These are phyloP conservation scores for Dendrocopos noguchii DNA, from an alignment of 2,113 vertebrate genomes.

Conservation along the genomic window DNA sequence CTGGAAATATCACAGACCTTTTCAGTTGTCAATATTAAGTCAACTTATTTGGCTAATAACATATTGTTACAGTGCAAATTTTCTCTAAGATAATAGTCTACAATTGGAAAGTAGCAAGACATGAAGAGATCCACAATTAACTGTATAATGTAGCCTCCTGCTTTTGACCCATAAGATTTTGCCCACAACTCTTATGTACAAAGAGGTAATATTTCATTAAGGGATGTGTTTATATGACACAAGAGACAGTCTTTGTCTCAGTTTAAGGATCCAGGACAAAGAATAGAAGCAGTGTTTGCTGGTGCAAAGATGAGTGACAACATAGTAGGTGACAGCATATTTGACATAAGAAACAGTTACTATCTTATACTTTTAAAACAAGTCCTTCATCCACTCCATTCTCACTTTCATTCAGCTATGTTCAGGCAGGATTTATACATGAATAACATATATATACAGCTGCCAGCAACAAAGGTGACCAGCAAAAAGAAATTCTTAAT, in stretches of 20 bases:
- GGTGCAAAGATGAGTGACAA: not conserved
- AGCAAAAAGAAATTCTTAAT: not conserved
- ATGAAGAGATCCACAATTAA: not conserved
- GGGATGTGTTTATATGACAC: not conserved
- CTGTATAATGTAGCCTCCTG: not conserved
- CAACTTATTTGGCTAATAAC: not conserved
- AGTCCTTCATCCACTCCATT: not conserved
- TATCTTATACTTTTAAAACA: not conserved
- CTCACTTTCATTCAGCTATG: not conserved
- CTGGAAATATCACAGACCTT: not conserved
- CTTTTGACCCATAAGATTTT: not conserved
- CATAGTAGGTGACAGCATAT: not conserved
- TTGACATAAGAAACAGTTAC: not conserved
- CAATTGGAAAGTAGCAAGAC: not conserved
- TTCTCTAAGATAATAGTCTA: not conserved
- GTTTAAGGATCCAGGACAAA: not conserved
- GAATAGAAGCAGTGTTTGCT: not conserved
- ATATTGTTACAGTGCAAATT: not conserved
- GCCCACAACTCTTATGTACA: not conserved
- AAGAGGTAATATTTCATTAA: not conserved
- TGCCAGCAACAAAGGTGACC: constrained; percentile 1
- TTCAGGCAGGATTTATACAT: not conserved
- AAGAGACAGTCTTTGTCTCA: not conserved
- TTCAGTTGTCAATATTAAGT: not conserved
- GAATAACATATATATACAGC: not conserved